phyloP scores from a whole-genome alignment of 2,888 invertebrate genomes.

The Chymomyza fuscimana region DNA sequence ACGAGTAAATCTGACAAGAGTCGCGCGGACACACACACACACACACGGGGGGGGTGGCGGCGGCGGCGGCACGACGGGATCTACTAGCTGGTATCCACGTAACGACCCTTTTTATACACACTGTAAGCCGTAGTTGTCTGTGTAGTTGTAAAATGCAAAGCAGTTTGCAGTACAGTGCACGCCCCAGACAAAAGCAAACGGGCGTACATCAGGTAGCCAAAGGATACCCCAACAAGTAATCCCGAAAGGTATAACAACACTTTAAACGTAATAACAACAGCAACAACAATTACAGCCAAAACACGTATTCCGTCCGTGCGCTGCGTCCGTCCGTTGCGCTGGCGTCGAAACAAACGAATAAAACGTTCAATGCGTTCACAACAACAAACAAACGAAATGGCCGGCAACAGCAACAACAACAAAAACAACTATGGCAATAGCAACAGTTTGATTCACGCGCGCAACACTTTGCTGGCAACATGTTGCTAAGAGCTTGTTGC shows the following conservation, averaged over 20 bases:
- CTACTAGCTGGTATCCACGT: not conserved
- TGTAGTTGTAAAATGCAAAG: slow-evolving; percentile 62
- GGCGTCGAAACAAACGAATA: slow-evolving; percentile 52
- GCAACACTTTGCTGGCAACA: slow-evolving; percentile 5
- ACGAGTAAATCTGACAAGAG: slow-evolving; percentile 11
- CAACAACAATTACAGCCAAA: slow-evolving; percentile 1
- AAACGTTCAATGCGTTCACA: slow-evolving; percentile 17
- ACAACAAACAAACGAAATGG: slow-evolving; percentile 19
- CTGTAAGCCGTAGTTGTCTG: not conserved
- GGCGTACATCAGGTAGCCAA: slow-evolving; percentile 1
- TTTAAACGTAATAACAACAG: slow-evolving; percentile 3
- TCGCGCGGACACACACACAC: slow-evolving; percentile 18
- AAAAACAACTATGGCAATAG: slow-evolving; percentile 42
- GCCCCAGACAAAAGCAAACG: slow-evolving; percentile 18
- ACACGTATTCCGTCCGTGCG: slow-evolving; percentile 31
- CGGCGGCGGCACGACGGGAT: not conserved
- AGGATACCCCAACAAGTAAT: slow-evolving; percentile 21
- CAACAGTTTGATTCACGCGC: slow-evolving; percentile 14
- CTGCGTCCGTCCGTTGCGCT: slow-evolving; percentile 56
- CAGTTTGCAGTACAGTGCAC: slow-evolving; percentile 55
- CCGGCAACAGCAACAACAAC: slow-evolving; percentile 17
- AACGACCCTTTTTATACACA: not conserved
- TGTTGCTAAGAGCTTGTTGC: not conserved
- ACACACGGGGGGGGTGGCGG: not conserved
- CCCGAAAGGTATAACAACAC: slow-evolving; percentile 27